Conservation (phyloP, 53 echinoderm and acorn worm genomes). For the Astropecten irregularis region DNA sequence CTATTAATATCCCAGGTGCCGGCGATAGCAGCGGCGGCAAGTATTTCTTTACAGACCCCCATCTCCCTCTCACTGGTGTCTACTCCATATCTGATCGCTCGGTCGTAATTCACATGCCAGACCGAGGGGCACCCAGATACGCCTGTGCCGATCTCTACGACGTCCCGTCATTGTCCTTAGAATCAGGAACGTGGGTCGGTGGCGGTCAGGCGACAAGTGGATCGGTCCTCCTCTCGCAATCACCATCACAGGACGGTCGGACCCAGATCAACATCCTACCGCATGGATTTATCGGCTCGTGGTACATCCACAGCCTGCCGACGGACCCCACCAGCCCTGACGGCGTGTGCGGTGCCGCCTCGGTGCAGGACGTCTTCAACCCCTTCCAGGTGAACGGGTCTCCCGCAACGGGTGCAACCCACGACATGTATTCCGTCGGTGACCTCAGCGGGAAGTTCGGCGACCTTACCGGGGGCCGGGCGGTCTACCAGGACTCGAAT, state of each 20-base stretch:
- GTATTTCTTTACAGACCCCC: constrained; percentile 86
- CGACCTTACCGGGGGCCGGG: constrained; percentile 22
- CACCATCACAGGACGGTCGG: constrained; percentile 36
- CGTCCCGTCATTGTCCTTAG: constrained; percentile 19
- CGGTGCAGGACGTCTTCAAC: constrained; percentile 76
- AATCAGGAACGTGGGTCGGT: constrained; percentile 41
- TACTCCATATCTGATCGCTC: constrained; percentile 62
- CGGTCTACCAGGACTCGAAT: constrained; percentile 63
- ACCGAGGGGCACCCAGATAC: constrained; percentile 63
- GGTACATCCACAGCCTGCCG: constrained; percentile 83
- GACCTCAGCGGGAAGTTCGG: constrained; percentile 89
- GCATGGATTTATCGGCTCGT: constrained; percentile 66
- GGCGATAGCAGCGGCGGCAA: constrained; percentile 60
- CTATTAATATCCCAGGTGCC: constrained; percentile 47
- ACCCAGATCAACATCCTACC: constrained; percentile 42
- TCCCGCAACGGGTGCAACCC: constrained; percentile 63
- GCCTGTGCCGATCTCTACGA: constrained; percentile 75
- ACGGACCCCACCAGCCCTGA: constrained; percentile 59
- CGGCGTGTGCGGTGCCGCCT: constrained; percentile 60
- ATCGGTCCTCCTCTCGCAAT: constrained; percentile 56
- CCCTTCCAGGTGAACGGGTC: constrained; percentile 64
- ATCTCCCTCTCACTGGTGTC: constrained; percentile 76
- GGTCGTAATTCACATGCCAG: constrained; percentile 69
- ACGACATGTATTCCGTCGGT: constrained; percentile 84
- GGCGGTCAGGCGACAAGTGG: constrained; percentile 51